Percentiles rank a stretch among this genome's conserved stretches.
These are phyloP conservation scores for Denticeps clupeoides DNA, from an alignment of 2,797 vertebrate genomes.

Conservation along the genomic window DNA sequence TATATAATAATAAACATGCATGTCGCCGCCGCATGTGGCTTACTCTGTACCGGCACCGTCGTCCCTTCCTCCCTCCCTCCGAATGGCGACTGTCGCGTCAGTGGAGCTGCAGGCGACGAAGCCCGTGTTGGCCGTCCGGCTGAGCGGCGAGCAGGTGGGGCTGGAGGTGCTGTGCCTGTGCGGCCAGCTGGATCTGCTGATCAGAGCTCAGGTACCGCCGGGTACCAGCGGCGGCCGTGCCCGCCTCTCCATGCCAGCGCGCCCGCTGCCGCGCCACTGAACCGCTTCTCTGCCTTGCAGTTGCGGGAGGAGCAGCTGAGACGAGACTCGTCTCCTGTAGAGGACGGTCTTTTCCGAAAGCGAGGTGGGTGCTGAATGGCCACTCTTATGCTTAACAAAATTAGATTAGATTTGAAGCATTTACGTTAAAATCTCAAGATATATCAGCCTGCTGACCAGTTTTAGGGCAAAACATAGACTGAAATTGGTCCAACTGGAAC, in stretches of 20 bases:
- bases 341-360: constrained; percentile 58
- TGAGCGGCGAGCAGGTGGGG: constrained; percentile 66
- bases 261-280: neutral
- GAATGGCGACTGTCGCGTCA: no score
- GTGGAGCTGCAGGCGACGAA: constrained; percentile 67
- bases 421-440: no score
- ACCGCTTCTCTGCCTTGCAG: constrained; percentile 28
- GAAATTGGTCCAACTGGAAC: no score
- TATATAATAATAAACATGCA: no score
- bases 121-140: constrained; percentile 58
- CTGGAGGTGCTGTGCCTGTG: constrained; percentile 71
- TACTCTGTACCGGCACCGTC: no score
- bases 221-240: constrained; percentile 21
- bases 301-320: constrained; percentile 65
- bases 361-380: constrained; percentile 43
- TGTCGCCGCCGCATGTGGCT: no score
- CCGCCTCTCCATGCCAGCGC: neutral
- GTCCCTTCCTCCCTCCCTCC: no score
- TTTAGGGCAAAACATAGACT: no score
- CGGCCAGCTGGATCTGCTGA: constrained; percentile 66
- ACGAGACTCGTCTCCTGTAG: constrained; percentile 56
- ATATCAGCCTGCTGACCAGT: no score
- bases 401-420: no score
- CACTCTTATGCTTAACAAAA: neutral
- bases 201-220: constrained; percentile 67